phyloP scores from a whole-genome alignment of 2,888 invertebrate genomes.

The Alitta virens region DNA sequence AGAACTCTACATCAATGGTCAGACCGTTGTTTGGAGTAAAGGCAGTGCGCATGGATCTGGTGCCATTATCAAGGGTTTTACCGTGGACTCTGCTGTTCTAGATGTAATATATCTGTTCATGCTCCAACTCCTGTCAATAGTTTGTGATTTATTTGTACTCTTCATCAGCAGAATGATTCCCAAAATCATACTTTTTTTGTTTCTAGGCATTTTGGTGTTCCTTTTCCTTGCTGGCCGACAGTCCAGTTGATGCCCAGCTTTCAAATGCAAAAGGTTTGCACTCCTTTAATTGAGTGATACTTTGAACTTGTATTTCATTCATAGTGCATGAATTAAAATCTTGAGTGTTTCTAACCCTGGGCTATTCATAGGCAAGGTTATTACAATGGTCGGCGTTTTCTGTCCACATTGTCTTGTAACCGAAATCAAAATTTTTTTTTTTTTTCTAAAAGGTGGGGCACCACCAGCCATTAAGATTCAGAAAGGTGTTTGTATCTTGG shows the following conservation, averaged over 20 bases:
- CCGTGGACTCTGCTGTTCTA: constrained; percentile 77
- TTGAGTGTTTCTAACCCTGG: too few species aligned
- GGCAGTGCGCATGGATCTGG: constrained; percentile 51
- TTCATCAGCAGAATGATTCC: too few species aligned
- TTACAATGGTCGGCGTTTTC: too few species aligned
- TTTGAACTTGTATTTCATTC: too few species aligned
- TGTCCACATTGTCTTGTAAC: too few species aligned
- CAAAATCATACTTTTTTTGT: too few species aligned
- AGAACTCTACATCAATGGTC: constrained; percentile 81
- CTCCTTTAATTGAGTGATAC: too few species aligned
- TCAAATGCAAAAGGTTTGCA: too few species aligned
- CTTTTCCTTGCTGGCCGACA: constrained; percentile 40
- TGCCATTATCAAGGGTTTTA: constrained; percentile 68
- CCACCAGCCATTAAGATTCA: constrained; percentile 51
- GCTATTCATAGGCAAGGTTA: too few species aligned
- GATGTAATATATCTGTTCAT: constrained; percentile 58
- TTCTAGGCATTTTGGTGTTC: constrained; percentile 48
- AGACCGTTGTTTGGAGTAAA: constrained; percentile 76
- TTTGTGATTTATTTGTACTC: too few species aligned
- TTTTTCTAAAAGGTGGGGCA: not conserved
- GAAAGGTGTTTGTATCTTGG: constrained; percentile 72
- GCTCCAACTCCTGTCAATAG: too few species aligned
- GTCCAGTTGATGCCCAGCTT: not conserved
- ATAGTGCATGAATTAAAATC: too few species aligned
- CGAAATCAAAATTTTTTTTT: not conserved